phyloP scores from a whole-genome alignment of 35 echinoderm and acorn worm genomes.

The Ptychodera flava region DNA sequence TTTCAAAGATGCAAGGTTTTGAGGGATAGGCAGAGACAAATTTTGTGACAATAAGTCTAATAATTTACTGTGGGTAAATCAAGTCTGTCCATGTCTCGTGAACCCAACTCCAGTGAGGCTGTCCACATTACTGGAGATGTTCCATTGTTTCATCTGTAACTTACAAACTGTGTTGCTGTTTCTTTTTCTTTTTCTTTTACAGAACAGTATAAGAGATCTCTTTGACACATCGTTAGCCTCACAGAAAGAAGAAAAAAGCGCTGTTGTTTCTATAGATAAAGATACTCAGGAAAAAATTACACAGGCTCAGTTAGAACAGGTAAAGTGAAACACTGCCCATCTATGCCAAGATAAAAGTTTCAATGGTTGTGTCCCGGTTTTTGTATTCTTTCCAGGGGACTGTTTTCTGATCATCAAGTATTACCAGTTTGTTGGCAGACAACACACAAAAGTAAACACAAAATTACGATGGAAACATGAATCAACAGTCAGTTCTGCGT shows the following conservation, averaged over 20 bases:
- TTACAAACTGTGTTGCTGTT: background rate
- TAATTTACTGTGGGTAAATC: background rate
- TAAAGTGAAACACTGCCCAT: slow-evolving; percentile 17
- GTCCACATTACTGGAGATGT: background rate
- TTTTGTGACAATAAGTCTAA: background rate
- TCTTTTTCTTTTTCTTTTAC: background rate
- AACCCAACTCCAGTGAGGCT: background rate
- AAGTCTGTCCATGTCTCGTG: background rate
- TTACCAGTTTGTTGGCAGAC: no score
- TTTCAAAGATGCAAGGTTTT: no score
- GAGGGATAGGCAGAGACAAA: no score
- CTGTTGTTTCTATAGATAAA: background rate
- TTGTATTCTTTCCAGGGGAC: no score
- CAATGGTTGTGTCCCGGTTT: no score
- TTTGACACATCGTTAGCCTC: slow-evolving; percentile 45
- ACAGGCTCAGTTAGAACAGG: slow-evolving; percentile 82
- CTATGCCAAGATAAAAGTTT: no score
- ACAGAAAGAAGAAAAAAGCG: background rate
- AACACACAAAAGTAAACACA: no score
- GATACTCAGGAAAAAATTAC: slow-evolving; percentile 21
- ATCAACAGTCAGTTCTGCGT: no score
- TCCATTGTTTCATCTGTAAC: background rate
- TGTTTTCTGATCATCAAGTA: no score
- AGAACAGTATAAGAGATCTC: slow-evolving; percentile 73
- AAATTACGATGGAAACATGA: no score